Evolutionary conservation across 1,140 invertebrate genomes (phyloP), one percentile per base, ranked within the genome.

Genomic region (Grapholita molesta): DNA sequence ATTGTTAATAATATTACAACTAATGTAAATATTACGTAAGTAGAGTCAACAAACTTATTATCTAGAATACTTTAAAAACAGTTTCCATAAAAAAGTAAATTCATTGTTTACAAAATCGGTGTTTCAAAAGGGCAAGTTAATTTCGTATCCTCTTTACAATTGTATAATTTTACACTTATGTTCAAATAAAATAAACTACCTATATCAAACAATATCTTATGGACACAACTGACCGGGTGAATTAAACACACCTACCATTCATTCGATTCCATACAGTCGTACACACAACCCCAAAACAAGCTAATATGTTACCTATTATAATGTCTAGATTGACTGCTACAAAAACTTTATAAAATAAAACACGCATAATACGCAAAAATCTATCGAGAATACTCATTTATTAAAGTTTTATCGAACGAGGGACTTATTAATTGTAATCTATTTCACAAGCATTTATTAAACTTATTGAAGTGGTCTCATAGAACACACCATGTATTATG

Each of bases 31-130:
- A 64, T 53, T 70, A 74, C 68, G 42, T 80, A 77, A 78, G 70
- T 77, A 79, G 79, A 65, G 42, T 73, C 73, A 64, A 77, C 71
- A 77, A 77, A 69, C 73, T 72, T 81, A 81, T 35, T 12, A 68
- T 53, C 73, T 81, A 81, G 57, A 83, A 83, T 83, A 83, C 78
- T 80, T 75, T 74, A 30, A 74, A 75, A 70, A 68, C 33, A 7
- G 15, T 35, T 70, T 65, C 48, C 53, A 64, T 71, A 55, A 66
- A 74, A 71, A 76, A 72, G 70, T 76, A 74, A 78, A 78, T 71
- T 74, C 74, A 52, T 70, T 61, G 30, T 66, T 67, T 72, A 61
- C 65, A 68, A 28, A 28, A 8, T 73, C 70, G 35, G 42, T 65
- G 67, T 57, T 64, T n/a, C 21, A 24, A 66, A 69, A 68, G 61